Percentiles rank a stretch among this genome's conserved stretches.
Conservation (phyloP, 2,888 invertebrate species). For the Limnephilus lunatus region DNA sequence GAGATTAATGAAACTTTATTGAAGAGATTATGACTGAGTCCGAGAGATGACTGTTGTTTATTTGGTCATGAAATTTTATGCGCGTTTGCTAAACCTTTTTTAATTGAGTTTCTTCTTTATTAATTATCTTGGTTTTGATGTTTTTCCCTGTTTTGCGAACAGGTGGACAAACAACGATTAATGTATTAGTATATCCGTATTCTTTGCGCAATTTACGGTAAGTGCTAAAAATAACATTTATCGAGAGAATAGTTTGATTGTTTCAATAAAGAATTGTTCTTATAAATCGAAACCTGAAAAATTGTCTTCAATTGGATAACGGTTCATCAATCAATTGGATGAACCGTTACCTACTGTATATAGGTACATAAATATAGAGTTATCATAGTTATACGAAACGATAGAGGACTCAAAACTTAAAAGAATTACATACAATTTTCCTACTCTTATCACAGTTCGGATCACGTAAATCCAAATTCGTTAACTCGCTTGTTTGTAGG, state of each 20-base stretch:
- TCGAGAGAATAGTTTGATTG: not conserved
- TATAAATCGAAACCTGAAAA: no score
- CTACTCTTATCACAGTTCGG: not conserved
- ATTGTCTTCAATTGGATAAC: no score
- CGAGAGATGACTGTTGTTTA: no score
- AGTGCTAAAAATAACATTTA: not conserved
- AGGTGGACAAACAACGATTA: not conserved
- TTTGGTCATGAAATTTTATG: not conserved
- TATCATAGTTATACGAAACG: not conserved
- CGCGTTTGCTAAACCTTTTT: not conserved
- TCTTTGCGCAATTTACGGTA: not conserved
- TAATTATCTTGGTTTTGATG: not conserved
- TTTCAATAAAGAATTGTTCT: no score
- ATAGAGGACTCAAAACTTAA: not conserved
- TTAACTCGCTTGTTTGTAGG: not conserved
- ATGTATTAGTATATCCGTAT: not conserved
- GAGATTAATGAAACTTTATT: not conserved
- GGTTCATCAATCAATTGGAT: no score
- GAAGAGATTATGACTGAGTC: not conserved
- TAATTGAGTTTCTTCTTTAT: not conserved
- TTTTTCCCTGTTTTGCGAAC: not conserved
- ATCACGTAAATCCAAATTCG: not conserved
- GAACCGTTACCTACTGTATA: no score
- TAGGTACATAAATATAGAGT: no score
- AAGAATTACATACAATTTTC: not conserved